Evolutionary conservation across 2,888 invertebrate species (phyloP), one percentile per base, ranked within the genome.

Genomic region (Dryococelus australis): DNA sequence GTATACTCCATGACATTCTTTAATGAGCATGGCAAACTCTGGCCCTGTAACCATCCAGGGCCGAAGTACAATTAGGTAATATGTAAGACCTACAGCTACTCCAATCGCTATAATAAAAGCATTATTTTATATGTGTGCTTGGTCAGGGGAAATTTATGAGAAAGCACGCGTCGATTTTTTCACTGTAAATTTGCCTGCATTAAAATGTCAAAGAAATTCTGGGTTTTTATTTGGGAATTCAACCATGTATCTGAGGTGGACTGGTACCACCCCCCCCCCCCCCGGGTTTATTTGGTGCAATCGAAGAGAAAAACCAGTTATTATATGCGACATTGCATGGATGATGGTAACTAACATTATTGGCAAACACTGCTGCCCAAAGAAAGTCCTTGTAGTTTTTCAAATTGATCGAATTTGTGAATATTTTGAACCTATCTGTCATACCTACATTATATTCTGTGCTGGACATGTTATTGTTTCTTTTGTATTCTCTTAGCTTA

Each of bases 31-130:
- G 27, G 85, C 16, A 35, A 89, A 80, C 81, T 89, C 87, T 84
- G 86, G 65, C 84, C 87, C 86, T 80, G 87, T 84, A 43, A 88
- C 87, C 88, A 88, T 88, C 88, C 86, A 89, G 12, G 86, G 83
- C 78, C 87, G 43, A 20, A 87, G 88, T 0, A 87, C 87, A 51
- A 26, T 43, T 20, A 87, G 86, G 51, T 86, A 79, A 24, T 80
- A 0, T 20, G 43, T 80, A n/a, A 80, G 26, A 12, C n/a, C 80
- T 27, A 80, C 80, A 80, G 80, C 80, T 80, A 13, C 80, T 80
- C 24, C 80, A 80, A 20, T 24, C n/a, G 5, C 80, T 80, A 0
- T 0, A 80, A 80, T 80, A 26, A 26, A n/a, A 13, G 26, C 26
- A 80, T n/a, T 80, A 80, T 80, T 24, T 80, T 80, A 24, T 13